Evolutionary conservation across 2,888 invertebrate species (phyloP).

Genomic region (Imbricaverruca yamaguchii): DNA sequence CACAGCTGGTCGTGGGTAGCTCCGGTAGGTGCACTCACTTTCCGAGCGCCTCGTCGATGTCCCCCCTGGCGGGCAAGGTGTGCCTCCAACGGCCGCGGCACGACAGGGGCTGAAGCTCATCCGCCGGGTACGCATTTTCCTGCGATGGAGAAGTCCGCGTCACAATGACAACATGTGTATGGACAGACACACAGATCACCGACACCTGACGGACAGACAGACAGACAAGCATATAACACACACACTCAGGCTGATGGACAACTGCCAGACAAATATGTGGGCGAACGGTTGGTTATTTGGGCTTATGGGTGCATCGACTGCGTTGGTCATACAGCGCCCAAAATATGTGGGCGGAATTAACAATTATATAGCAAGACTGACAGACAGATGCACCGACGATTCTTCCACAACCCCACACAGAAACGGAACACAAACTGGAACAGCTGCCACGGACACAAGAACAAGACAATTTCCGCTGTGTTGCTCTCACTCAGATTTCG

Average conservation of each 20-base stretch:
- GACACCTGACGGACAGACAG: neutral
- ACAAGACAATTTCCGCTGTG: neutral
- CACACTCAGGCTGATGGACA: neutral
- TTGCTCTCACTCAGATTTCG: neutral
- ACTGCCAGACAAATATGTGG: neutral
- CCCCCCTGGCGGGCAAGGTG: slow-evolving; percentile 81
- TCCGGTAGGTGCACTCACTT: slow-evolving; percentile 62
- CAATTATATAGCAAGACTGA: neutral
- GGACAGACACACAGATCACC: neutral
- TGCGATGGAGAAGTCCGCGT: slow-evolving; percentile 34
- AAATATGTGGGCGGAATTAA: neutral
- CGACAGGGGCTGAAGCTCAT: slow-evolving; percentile 94
- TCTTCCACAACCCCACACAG: too few relatives aligned
- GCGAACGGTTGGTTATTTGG: too few relatives aligned
- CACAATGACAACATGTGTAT: too few relatives aligned
- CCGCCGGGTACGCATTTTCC: slow-evolving; percentile 93
- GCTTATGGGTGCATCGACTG: too few relatives aligned
- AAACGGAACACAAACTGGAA: too few relatives aligned
- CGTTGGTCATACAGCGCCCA: too few relatives aligned
- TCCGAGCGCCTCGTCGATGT: slow-evolving; percentile 92
- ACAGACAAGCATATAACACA: too few relatives aligned
- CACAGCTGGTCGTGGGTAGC: too few relatives aligned
- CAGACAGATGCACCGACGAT: neutral
- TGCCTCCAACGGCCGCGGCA: slow-evolving; percentile 89
- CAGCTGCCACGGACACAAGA: neutral